Evolutionary conservation across 2,797 vertebrate genomes (phyloP).

Genomic region (Dicrostonyx torquatus): DNA sequence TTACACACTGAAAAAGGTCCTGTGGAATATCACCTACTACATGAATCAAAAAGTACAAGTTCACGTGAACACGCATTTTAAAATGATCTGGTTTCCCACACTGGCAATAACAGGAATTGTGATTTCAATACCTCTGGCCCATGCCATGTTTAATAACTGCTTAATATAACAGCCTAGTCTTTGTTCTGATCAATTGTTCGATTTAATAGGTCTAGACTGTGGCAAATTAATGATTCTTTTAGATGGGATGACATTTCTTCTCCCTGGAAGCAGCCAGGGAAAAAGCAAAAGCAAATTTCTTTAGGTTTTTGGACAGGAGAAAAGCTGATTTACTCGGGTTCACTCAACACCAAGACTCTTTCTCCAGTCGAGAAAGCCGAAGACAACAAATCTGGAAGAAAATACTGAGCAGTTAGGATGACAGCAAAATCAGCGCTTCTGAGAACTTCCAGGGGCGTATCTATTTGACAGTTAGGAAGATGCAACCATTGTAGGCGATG

Average conservation of each 20-base stretch:
- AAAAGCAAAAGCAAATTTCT: constrained; percentile 51
- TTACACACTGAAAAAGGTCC: constrained; percentile 82
- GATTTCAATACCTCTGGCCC: constrained; percentile 80
- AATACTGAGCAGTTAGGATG: not conserved
- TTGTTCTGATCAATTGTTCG: constrained; percentile 71
- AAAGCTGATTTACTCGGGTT: not conserved
- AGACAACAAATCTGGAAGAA: not conserved
- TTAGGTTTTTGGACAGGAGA: constrained; percentile 31
- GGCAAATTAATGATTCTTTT: constrained; percentile 69
- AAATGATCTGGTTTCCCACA: constrained; percentile 84
- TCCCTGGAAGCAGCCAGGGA: constrained; percentile 50
- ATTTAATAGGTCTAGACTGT: constrained; percentile 82
- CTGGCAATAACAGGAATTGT: constrained; percentile 83
- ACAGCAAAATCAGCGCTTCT: not conserved
- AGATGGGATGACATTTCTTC: constrained; percentile 48
- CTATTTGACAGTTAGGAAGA: not conserved
- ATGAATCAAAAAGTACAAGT: constrained; percentile 79
- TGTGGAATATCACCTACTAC: constrained; percentile 76
- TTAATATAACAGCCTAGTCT: constrained; percentile 60
- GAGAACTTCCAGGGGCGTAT: not conserved
- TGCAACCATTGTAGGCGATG: too few relatives aligned
- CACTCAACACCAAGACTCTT: constrained; percentile 7
- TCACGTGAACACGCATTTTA: constrained; percentile 80
- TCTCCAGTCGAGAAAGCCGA: not conserved
- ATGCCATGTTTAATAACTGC: constrained; percentile 76